phyloP scores from a whole-genome alignment of 2,888 invertebrate species.

The Mactromeris polynyma region DNA sequence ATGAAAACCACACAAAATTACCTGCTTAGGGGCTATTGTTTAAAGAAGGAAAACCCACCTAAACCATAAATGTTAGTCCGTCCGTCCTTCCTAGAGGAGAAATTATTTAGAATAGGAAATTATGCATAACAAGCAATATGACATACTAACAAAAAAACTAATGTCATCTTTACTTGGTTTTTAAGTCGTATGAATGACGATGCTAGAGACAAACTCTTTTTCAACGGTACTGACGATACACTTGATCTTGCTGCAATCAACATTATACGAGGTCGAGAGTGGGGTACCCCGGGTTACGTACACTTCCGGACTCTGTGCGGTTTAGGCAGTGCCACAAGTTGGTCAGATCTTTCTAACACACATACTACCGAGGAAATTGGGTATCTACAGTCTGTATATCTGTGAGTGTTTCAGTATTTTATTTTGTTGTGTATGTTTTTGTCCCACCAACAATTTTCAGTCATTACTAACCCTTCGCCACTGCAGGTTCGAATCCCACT shows the following conservation, averaged over 20 bases:
- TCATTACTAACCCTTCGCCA: no score
- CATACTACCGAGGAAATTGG: conserved; percentile 31
- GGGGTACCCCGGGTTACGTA: conserved; percentile 93
- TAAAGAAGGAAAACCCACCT: no score
- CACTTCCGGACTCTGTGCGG: conserved; percentile 89
- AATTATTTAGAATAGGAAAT: no score
- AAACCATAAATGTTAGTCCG: no score
- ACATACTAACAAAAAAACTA: no score
- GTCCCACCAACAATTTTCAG: no score
- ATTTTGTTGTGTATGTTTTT: background rate
- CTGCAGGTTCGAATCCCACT: no score
- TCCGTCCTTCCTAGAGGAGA: no score
- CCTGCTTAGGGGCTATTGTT: no score
- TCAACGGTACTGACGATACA: conserved; percentile 83
- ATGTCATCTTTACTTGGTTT: background rate
- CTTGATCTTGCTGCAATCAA: conserved; percentile 95
- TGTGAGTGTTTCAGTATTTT: background rate
- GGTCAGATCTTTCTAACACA: conserved; percentile 33
- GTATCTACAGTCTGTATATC: conserved; percentile 32
- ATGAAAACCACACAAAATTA: no score
- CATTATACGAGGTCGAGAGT: conserved; percentile 95
- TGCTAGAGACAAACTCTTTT: conserved; percentile 96
- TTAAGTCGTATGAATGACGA: conserved; percentile 94
- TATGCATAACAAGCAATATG: no score
- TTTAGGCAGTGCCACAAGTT: conserved; percentile 4